Base-by-base conservation (phyloP, 2,797 vertebrate genomes). In the Mallotus villosus region DNA sequence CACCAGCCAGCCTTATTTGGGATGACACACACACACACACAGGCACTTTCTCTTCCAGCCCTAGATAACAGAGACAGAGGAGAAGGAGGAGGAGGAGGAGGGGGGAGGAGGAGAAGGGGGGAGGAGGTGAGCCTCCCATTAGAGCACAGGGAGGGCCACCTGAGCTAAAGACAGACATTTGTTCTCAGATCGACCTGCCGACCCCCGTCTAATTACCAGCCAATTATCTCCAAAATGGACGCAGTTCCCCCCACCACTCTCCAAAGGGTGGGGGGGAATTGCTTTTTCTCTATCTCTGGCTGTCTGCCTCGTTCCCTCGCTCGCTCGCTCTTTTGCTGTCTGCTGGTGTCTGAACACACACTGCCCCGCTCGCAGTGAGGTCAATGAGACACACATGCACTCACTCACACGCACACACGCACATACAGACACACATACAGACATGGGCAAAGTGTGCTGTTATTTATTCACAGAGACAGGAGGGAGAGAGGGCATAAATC, bases 121-220 rank as follows among this genome's bases (percentile, higher is more conserved):
- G 46, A 17, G 71, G 11, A n/a, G 27, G n/a, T 32, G 46, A 37
- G 86, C 92, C 90, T 93, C 89, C 71, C 76, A 85, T 95, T 94
- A 90, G 89, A 83, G 87, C 60, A 58, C 92, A 78, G 59, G 75
- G 86, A 78, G 83, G 88, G 86, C 92, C 94, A 90, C 93, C 94
- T 93, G 94, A 95, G 94, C 94, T 96, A 90, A 94, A 94, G 94
- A 90, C 87, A 83, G 86, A 87, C 87, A 87, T 89, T 93, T 94
- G 94, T 94, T 95, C 91, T 86, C 90, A 88, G 91, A 85, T 92
- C 90, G 93, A 95, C 94, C 94, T 85, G 78, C 74, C 91, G 94
- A 95, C 95, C 95, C 92, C 88, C 83, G 60, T 84, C 91, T 94
- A 96, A 96, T 93, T 94, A 94, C 93, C 82, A 92, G 89, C 93